Percentiles rank a stretch among this genome's conserved stretches.
phyloP scores from a whole-genome alignment of 2,888 invertebrate genomes.

The Leptura quadrifasciata region DNA sequence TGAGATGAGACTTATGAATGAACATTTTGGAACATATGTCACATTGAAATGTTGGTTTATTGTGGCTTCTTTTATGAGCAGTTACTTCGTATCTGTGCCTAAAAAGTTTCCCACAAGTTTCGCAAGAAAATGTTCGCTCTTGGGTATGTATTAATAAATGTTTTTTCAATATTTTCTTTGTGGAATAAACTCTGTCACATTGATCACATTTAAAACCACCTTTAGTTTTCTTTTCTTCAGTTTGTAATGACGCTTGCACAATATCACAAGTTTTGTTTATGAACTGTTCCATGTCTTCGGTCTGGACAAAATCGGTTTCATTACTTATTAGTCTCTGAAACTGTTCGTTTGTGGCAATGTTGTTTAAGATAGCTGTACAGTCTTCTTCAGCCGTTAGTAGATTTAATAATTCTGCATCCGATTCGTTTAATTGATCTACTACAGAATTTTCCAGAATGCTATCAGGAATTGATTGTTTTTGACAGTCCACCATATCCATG shows the following conservation, averaged over 20 bases:
- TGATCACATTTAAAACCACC: conserved; percentile 65
- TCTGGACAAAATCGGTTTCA: conserved; percentile 59
- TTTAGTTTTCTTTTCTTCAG: conserved; percentile 31
- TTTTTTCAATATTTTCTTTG: conserved; percentile 68
- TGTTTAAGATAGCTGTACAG: conserved; percentile 69
- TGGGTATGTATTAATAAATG: conserved; percentile 69
- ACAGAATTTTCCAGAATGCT: conserved; percentile 64
- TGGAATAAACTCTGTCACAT: conserved; percentile 66
- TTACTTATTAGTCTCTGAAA: conserved; percentile 67
- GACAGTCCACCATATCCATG: conserved; percentile 62
- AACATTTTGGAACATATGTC: conserved; percentile 78
- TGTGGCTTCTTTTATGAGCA: conserved; percentile 76
- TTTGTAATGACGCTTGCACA: conserved; percentile 1
- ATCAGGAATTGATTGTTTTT: conserved; percentile 59
- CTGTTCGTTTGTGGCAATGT: conserved; percentile 70
- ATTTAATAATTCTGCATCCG: conserved; percentile 69
- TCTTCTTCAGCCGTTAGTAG: conserved; percentile 69
- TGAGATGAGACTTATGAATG: conserved; percentile 78
- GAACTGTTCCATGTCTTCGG: conserved; percentile 53
- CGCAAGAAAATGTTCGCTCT: conserved; percentile 66
- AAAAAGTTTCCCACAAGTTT: conserved; percentile 69
- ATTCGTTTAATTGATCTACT: conserved; percentile 68
- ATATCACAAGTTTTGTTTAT: conserved; percentile 51
- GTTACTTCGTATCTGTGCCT: conserved; percentile 68
- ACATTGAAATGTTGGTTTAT: conserved; percentile 77